Evolutionary conservation across 2,888 invertebrate species (phyloP), one percentile per base, ranked within the genome.

Genomic region (Cheilosia pagana): DNA sequence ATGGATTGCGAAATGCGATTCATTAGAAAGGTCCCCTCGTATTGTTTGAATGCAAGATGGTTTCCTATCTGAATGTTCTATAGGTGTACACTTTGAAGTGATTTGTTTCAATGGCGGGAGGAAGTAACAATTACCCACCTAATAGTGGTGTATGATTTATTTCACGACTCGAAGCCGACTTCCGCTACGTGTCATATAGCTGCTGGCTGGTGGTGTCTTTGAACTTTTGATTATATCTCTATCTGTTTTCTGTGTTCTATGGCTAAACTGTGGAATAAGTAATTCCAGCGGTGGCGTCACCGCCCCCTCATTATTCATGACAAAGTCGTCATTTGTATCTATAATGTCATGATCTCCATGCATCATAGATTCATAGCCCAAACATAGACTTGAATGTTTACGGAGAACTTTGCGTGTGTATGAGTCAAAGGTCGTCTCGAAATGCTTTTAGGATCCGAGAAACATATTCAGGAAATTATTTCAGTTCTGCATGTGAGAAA

Each of bases 121-220:
- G 74, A 74, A 63, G 55, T 23, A 55, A 63, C 55, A 63, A 74
- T 63, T 74, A 74, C 45, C 48, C 45, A 14, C 63, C 35, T 74
- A 45, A 48, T 45, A 55, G 45, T 45, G 52, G 53, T 45, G 16
- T 63, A 60, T 53, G 62, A 72, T 62, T 55, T 63, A 74, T 74
- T 74, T 74, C 19, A 74, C 21, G 62, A 62, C 31, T 45, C 41
- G 5, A 35, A 35, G 6, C 23, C 14, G 45, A 63, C 74, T 63
- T 74, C 74, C 74, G 74, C 12, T 65, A 53, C 72, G 72, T 72
- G 72, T 43, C 23, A 21, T 48, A 10, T 48, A 10, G 48, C 21
- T 19, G 59, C 14, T 39, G 35, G 35, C n/a, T 35, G 35, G 25
- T 35, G 35, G 25, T 19, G 57, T 57, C 71, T 59, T 71, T 60